Evolutionary conservation across 2,113 vertebrate species (phyloP).

Genomic region (Otis tarda): DNA sequence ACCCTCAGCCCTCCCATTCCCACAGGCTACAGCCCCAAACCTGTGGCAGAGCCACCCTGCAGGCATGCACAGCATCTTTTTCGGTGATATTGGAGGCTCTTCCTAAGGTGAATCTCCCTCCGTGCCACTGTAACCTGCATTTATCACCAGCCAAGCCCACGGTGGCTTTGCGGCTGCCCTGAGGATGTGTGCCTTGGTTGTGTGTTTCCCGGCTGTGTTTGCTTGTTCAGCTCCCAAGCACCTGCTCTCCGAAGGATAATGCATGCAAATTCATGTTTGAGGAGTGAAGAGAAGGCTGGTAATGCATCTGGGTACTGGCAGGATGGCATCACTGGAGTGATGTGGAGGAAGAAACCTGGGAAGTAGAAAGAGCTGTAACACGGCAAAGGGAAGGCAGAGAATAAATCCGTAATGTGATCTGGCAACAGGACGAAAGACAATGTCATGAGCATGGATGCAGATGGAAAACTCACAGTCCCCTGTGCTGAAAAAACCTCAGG

Average conservation of each 20-base stretch:
- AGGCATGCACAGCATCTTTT: neutral
- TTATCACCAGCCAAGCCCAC: neutral
- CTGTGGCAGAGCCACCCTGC: neutral
- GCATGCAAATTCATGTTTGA: neutral
- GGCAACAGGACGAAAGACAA: neutral
- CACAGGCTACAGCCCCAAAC: neutral
- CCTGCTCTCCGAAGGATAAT: neutral
- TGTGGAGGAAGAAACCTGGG: neutral
- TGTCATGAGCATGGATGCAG: accelerated
- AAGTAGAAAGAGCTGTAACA: neutral
- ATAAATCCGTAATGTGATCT: neutral
- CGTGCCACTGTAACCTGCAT: neutral
- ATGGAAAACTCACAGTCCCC: neutral
- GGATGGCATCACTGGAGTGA: neutral
- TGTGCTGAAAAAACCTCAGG: neutral
- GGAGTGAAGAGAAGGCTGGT: neutral
- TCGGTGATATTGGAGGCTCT: neutral
- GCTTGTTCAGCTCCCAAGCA: neutral
- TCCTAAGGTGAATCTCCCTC: neutral
- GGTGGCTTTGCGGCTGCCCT: neutral
- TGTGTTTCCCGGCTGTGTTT: neutral
- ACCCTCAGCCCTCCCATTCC: neutral
- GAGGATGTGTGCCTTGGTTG: accelerated
- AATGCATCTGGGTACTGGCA: neutral
- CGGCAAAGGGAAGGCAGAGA: neutral